Evolutionary conservation across 2,113 vertebrate genomes (phyloP), one percentile per base, ranked within the genome.

Genomic region (Noturus placidus): DNA sequence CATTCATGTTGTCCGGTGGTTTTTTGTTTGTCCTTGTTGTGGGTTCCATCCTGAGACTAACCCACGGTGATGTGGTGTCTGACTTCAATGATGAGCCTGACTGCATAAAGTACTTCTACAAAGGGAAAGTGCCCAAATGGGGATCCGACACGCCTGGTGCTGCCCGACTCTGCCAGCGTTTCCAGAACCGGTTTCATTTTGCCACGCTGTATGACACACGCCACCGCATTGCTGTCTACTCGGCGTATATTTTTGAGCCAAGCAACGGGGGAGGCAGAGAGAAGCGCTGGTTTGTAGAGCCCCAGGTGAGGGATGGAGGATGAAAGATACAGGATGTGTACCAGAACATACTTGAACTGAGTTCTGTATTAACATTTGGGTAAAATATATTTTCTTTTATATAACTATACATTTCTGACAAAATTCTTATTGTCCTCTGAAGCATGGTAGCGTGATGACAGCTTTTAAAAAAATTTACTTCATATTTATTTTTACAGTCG

Each of bases 191-290:
- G 76, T 95, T 91, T 22, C 94, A 95, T 88, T 95, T 96, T 90
- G 93, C 95, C 83, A 96, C 94, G 0, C 91, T 96, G 85, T 96
- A 95, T 14, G 93, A 95, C 93, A 94, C 93, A 46, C 86, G 87
- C 70, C 87, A 92, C 70, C 94, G 90, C 1, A 95, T 94, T 13
- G 94, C 95, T 8, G 91, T 94, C 69, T 96, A 95, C 91, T 93
- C 95, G 1, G 94, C 95, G 17, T 95, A 95, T 88, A 57, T 90
- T 3, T 96, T 95, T 89, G 85, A 93, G 89, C 89, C 93, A 52
- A 95, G 94, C 86, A 92, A 92, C 46, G 94, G 94, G 3, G 94
- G 95, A 0, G 94, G 94, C 52, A 89, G 94, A 52, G 95, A 96
- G 89, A 91, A 7, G 0, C 85, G 93, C 50, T 95, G 95, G 95